Conservation (phyloP, 2,113 vertebrate species). For the Cebidichthys violaceus region DNA sequence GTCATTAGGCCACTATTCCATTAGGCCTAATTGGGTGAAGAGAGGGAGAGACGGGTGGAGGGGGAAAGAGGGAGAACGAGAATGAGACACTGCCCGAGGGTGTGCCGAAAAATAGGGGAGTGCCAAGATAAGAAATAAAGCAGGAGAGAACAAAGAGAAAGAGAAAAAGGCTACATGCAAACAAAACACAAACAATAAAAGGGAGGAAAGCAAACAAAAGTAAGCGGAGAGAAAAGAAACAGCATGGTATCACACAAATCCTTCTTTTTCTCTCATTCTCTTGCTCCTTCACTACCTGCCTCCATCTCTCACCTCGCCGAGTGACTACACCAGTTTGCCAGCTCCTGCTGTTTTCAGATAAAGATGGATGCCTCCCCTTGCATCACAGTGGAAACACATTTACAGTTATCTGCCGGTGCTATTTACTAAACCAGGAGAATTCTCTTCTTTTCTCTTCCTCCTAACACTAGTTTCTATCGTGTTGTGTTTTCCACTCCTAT, state of each 20-base stretch:
- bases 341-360: constrained; percentile 59
- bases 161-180: background rate
- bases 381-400: constrained; percentile 49
- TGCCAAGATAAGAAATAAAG: background rate
- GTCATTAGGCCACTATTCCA: constrained; percentile 78
- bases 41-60: constrained; percentile 56
- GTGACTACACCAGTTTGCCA: constrained; percentile 29
- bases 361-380: constrained; percentile 57
- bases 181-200: background rate
- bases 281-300: constrained; percentile 1
- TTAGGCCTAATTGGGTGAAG: constrained; percentile 78
- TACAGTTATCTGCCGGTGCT: constrained; percentile 43
- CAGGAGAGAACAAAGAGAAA: background rate
- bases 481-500: background rate
- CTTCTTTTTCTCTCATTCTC: background rate
- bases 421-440: constrained; percentile 8
- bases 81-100: constrained; percentile 47
- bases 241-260: background rate
- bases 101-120: constrained; percentile 24
- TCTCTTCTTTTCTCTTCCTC: constrained; percentile 10
- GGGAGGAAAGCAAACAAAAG: constrained; percentile 12
- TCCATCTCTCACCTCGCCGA: constrained; percentile 8
- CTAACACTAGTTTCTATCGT: background rate
- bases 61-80: constrained; percentile 26
- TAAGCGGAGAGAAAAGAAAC: constrained; percentile 12